Evolutionary conservation across 2,113 vertebrate species (phyloP).

Genomic region (Syrrhaptes paradoxus): DNA sequence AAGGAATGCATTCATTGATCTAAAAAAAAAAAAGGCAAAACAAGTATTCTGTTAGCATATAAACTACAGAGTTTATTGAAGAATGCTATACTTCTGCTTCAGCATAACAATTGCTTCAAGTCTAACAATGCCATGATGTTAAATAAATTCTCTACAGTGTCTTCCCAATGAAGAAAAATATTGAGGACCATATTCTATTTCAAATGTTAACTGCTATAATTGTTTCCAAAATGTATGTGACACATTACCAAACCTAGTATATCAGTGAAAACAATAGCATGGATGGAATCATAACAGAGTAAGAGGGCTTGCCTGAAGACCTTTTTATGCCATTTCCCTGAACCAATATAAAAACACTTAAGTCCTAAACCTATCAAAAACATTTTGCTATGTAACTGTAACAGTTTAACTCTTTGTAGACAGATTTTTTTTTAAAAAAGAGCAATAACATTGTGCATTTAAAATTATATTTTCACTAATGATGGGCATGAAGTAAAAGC

Average conservation of each 20-base stretch:
- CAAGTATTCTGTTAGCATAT: not conserved
- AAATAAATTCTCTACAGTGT: not conserved
- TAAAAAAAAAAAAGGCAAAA: constrained; percentile 31
- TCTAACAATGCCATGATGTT: not conserved
- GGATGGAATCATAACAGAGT: not conserved
- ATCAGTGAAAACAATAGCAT: not conserved
- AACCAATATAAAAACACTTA: not conserved
- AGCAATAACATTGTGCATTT: not conserved
- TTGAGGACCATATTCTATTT: not conserved
- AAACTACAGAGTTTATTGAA: not conserved
- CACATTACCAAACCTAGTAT: not conserved
- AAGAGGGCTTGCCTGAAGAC: not conserved
- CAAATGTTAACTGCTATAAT: not conserved
- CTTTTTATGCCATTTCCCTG: not conserved
- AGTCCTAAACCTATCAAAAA: not conserved
- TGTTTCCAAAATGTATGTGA: not conserved
- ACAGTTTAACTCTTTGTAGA: not conserved
- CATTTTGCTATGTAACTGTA: not conserved
- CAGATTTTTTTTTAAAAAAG: not conserved
- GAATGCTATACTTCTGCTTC: not conserved
- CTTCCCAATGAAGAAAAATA: not conserved
- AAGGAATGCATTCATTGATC: constrained; percentile 96
- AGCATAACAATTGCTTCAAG: not conserved
- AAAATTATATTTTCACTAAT: not conserved
- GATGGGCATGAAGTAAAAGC: not conserved